Evolutionary conservation across 2,797 vertebrate genomes (phyloP).

Genomic region (Benthosema pterotum): DNA sequence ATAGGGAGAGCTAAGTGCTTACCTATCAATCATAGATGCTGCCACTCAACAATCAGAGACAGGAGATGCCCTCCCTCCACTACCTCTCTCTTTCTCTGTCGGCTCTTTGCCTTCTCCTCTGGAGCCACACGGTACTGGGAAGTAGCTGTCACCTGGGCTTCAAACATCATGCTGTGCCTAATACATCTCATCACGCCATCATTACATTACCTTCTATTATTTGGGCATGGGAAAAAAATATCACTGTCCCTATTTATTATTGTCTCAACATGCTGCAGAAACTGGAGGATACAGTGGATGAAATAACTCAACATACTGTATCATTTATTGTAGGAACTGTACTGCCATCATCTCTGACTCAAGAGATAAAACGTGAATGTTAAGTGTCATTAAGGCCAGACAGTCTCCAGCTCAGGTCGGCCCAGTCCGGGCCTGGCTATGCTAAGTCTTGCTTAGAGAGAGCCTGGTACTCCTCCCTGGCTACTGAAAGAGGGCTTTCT

Average conservation of each 20-base stretch:
- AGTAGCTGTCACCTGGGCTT: conserved; percentile 66
- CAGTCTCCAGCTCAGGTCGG: conserved; percentile 32
- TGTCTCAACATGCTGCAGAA: neutral
- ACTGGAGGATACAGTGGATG: neutral
- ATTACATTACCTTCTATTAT: conserved; percentile 17
- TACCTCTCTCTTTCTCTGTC: conserved; percentile 17
- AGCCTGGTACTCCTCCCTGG: conserved; percentile 33
- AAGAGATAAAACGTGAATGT: neutral
- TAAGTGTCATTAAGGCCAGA: conserved; percentile 38
- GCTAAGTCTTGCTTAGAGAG: conserved; percentile 38
- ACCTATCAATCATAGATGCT: neutral
- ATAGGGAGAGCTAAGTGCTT: neutral
- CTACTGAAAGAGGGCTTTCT: conserved; percentile 69
- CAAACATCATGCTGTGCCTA: conserved; percentile 78
- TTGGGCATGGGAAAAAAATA: conserved; percentile 7
- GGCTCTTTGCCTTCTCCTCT: conserved; percentile 26
- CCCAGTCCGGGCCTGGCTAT: conserved; percentile 15
- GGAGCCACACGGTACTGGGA: conserved; percentile 44
- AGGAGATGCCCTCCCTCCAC: conserved; percentile 42
- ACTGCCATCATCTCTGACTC: neutral
- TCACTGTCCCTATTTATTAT: conserved; percentile 11
- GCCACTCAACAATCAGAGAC: conserved; percentile 59
- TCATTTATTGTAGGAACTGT: neutral
- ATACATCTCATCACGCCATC: conserved; percentile 60
- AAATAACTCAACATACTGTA: conserved; percentile 1